Evolutionary conservation across 2,113 vertebrate genomes (phyloP).

Genomic region (Dascyllus trimaculatus): DNA sequence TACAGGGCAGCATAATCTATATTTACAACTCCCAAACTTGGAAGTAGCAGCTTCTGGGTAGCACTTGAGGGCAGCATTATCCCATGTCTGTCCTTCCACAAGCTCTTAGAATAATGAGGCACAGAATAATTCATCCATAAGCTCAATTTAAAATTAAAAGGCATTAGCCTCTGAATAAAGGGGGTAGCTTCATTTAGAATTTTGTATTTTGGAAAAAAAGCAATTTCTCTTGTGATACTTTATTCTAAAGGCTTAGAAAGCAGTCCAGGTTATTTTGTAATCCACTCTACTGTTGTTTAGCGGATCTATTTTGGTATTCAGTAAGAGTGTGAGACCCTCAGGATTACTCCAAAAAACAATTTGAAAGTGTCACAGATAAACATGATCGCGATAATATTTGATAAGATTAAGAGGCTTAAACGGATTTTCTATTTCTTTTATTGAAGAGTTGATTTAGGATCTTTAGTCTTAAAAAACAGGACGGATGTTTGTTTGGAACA

Average conservation of each 20-base stretch:
- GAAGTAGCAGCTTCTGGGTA: constrained; percentile 55
- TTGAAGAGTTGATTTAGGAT: constrained; percentile 16
- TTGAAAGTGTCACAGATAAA: constrained; percentile 12
- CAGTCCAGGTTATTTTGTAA: constrained; percentile 34
- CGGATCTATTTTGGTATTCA: constrained; percentile 29
- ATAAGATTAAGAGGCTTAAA: constrained; percentile 35
- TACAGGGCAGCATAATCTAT: constrained; percentile 26
- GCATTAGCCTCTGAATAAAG: constrained; percentile 32
- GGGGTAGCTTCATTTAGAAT: constrained; percentile 23
- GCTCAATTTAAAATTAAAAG: constrained; percentile 51
- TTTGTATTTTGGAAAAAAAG: constrained; percentile 34
- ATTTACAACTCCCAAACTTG: constrained; percentile 39
- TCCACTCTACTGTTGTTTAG: constrained; percentile 21
- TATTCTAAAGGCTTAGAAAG: constrained; percentile 14
- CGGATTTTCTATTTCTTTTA: constrained; percentile 35
- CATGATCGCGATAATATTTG: constrained; percentile 16
- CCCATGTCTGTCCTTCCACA: constrained; percentile 39
- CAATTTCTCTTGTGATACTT: constrained; percentile 11
- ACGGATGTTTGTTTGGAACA: constrained; percentile 8
- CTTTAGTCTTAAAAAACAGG: background rate
- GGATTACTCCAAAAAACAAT: constrained; percentile 38
- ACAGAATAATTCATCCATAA: constrained; percentile 43
- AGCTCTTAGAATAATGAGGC: constrained; percentile 54
- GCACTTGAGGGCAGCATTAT: constrained; percentile 80
- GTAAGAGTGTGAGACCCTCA: constrained; percentile 11